Conservation (phyloP, 2,888 invertebrate genomes). For the Plebejus melissa region DNA sequence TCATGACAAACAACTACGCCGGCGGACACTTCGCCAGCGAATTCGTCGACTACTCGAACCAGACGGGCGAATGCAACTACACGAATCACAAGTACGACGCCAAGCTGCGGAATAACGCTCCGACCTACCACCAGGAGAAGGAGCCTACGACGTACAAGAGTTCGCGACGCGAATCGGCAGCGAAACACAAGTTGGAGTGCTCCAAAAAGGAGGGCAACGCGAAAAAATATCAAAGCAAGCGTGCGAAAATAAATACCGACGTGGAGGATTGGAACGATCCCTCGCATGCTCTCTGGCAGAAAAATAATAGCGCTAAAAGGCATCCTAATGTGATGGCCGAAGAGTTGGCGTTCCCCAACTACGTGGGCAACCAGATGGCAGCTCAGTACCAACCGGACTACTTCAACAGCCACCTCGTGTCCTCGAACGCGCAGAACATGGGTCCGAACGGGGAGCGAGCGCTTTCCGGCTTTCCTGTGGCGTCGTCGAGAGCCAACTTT, state of each 20-base stretch:
- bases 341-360: constrained; percentile 65
- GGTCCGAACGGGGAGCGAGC: constrained; percentile 60
- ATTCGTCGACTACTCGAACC: constrained; percentile 65
- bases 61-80: constrained; percentile 65
- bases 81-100: constrained; percentile 68
- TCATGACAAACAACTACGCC: constrained; percentile 65
- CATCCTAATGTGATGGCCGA: constrained; percentile 61
- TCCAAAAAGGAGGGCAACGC: constrained; percentile 63
- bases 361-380: constrained; percentile 64
- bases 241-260: constrained; percentile 58
- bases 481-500: constrained; percentile 83
- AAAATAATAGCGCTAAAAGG: constrained; percentile 56
- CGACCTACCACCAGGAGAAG: constrained; percentile 60
- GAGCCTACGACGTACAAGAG: constrained; percentile 54
- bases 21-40: constrained; percentile 64
- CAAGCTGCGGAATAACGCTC: constrained; percentile 62
- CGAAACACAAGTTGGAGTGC: constrained; percentile 71
- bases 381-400: constrained; percentile 67
- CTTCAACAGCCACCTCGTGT: constrained; percentile 67
- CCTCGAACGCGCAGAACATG: constrained; percentile 61
- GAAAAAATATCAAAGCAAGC: constrained; percentile 69
- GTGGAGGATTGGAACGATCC: constrained; percentile 67
- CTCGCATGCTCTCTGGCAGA: constrained; percentile 64
- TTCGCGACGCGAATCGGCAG: constrained; percentile 61
- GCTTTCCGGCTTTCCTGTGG: constrained; percentile 58